Conservation (phyloP, 1,140 invertebrate genomes). For the Lysiphlebus fabarum region DNA sequence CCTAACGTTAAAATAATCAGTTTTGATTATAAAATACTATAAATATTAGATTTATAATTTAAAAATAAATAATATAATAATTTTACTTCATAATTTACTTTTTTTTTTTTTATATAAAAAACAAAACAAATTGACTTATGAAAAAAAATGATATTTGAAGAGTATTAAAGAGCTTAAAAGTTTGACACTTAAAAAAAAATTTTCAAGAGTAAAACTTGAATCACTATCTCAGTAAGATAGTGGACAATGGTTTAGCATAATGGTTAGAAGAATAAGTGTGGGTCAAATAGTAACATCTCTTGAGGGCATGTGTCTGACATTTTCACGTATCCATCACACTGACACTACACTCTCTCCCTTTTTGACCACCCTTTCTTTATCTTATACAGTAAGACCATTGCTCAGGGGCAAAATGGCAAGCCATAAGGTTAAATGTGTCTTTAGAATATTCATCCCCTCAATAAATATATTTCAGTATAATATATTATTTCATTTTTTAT, state of each 20-base stretch:
- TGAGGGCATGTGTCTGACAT: constrained; percentile 45
- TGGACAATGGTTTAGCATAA: constrained; percentile 53
- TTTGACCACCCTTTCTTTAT: no score
- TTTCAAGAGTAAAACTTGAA: constrained; percentile 6
- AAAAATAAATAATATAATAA: not conserved
- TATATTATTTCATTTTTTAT: not conserved
- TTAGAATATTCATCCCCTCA: not conserved
- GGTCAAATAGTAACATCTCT: constrained; percentile 39
- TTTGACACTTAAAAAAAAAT: constrained; percentile 2
- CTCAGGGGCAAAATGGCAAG: not conserved
- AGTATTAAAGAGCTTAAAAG: constrained; percentile 3
- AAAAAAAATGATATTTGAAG: constrained; percentile 10
- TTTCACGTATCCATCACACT: constrained; percentile 49
- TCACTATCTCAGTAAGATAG: constrained; percentile 49
- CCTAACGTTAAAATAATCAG: constrained; percentile 18
- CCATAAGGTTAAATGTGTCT: not conserved
- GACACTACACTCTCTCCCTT: not conserved
- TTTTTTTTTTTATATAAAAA: not conserved
- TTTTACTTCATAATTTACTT: not conserved
- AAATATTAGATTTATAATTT: not conserved
- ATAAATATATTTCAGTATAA: not conserved
- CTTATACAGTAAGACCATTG: no score
- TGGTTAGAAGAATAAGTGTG: constrained; percentile 36
- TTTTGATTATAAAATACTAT: not conserved
- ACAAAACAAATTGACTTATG: not conserved